A percentile compares a stretch with the other conserved stretches of the same genome.
Conservation (phyloP, 2,113 vertebrate species). For the Atractosteus spatula region DNA sequence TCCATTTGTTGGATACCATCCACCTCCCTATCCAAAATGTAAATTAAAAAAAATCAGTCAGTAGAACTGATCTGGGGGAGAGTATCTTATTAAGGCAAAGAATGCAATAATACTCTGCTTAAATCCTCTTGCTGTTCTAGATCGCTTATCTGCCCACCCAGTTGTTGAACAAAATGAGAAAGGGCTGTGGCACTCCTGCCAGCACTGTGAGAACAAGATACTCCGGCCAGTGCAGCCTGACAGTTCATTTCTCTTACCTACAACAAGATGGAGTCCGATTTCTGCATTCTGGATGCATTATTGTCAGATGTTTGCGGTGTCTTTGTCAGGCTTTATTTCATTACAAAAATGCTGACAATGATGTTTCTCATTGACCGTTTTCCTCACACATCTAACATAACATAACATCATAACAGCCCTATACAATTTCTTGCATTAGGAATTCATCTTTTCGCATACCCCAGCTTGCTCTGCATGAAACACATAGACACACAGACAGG, state of each 20-base stretch:
- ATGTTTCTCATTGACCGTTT: background rate
- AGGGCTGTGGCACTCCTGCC: conserved; percentile 17
- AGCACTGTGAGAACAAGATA: conserved; percentile 9
- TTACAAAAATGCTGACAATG: background rate
- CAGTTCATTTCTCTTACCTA: background rate
- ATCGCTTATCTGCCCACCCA: conserved; percentile 45
- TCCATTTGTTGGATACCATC: no score
- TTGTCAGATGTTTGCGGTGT: conserved; percentile 7
- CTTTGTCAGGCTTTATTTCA: background rate
- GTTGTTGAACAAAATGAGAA: conserved; percentile 1
- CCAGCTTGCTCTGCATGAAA: no score
- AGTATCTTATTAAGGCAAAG: conserved; percentile 8
- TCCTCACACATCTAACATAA: no score
- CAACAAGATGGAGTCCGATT: background rate
- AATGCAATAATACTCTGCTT: background rate
- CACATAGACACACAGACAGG: no score
- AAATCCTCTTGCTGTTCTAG: conserved; percentile 34
- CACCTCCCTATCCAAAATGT: no score
- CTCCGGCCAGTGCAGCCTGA: conserved; percentile 1
- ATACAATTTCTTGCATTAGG: no score
- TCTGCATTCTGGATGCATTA: background rate
- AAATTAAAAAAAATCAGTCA: conserved; percentile 4
- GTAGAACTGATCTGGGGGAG: background rate
- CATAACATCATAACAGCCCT: no score
- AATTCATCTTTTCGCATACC: no score